These are phyloP conservation scores for Phacellophora camtschatica DNA, from an alignment of 30 jellyfish, hydroid and myxozoan genomes.

Conservation along the genomic window DNA sequence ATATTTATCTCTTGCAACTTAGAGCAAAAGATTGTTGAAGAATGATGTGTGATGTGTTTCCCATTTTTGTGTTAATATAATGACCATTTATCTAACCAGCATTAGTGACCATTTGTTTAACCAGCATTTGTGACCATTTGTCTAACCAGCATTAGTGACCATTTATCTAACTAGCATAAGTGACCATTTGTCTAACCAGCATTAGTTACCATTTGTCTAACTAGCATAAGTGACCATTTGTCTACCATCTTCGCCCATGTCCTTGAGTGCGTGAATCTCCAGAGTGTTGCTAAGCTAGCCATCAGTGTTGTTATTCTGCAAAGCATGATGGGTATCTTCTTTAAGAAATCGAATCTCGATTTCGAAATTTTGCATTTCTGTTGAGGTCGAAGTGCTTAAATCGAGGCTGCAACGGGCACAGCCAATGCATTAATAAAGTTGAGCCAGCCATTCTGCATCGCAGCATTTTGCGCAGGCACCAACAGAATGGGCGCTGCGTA, in stretches of 20 bases:
- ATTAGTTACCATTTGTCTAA: too few species aligned
- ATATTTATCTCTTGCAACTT: too few species aligned
- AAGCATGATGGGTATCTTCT: background rate
- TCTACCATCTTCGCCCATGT: background rate
- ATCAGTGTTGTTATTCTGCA: background rate
- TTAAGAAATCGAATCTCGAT: background rate
- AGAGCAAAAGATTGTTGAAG: too few species aligned
- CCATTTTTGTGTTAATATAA: too few species aligned
- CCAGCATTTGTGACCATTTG: too few species aligned
- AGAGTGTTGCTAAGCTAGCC: background rate
- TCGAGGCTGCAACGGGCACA: conserved; percentile 30
- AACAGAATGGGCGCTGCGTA: conserved; percentile 44
- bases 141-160: too few species aligned
- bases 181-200: too few species aligned
- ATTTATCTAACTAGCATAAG: too few species aligned
- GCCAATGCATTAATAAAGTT: conserved; percentile 57
- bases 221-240: background rate
- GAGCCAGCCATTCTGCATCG: conserved; percentile 54
- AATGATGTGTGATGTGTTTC: too few species aligned
- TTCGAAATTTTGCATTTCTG: background rate
- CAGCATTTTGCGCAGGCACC: conserved; percentile 36
- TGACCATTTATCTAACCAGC: too few species aligned
- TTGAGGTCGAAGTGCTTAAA: background rate
- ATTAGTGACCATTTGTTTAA: too few species aligned
- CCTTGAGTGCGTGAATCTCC: background rate